A percentile compares a stretch with the other conserved stretches of the same genome.
phyloP scores from a whole-genome alignment of 2,888 invertebrate species.

The Physocephala rufipes region DNA sequence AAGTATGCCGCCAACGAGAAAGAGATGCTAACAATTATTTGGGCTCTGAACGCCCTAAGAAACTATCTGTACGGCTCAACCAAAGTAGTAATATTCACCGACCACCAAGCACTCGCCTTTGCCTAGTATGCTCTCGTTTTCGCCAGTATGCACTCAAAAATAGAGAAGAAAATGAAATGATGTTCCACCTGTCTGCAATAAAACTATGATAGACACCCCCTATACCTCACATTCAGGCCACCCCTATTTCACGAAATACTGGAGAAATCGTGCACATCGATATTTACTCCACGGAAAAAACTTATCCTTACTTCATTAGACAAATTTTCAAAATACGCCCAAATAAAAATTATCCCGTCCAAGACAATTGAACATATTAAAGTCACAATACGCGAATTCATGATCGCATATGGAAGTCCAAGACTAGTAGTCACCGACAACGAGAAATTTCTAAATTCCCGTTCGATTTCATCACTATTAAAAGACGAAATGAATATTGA shows the following conservation, averaged over 20 bases:
- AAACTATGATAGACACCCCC: slow-evolving; percentile 43
- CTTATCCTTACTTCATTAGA: neutral
- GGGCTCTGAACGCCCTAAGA: slow-evolving; percentile 14
- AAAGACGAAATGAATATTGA: too few relatives aligned
- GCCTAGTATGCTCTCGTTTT: too few relatives aligned
- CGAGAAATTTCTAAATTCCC: too few relatives aligned
- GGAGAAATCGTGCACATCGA: slow-evolving; percentile 43
- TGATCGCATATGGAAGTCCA: too few relatives aligned
- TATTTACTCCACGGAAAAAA: slow-evolving; percentile 36
- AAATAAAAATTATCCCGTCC: too few relatives aligned
- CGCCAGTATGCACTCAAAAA: slow-evolving; percentile 31
- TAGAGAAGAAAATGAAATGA: slow-evolving; percentile 31
- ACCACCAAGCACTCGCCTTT: neutral
- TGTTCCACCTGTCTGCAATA: slow-evolving; percentile 36
- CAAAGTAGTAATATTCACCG: neutral
- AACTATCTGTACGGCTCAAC: slow-evolving; percentile 19
- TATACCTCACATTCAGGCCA: slow-evolving; percentile 31
- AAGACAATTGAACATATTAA: too few relatives aligned
- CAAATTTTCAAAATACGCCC: too few relatives aligned
- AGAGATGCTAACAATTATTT: too few relatives aligned
- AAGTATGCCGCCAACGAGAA: slow-evolving; percentile 42
- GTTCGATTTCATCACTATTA: too few relatives aligned
- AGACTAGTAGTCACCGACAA: too few relatives aligned
- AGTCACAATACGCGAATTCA: too few relatives aligned
- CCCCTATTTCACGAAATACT: slow-evolving; percentile 41